phyloP scores from a whole-genome alignment of 2,113 vertebrate genomes.

The Lutjanus erythropterus region DNA sequence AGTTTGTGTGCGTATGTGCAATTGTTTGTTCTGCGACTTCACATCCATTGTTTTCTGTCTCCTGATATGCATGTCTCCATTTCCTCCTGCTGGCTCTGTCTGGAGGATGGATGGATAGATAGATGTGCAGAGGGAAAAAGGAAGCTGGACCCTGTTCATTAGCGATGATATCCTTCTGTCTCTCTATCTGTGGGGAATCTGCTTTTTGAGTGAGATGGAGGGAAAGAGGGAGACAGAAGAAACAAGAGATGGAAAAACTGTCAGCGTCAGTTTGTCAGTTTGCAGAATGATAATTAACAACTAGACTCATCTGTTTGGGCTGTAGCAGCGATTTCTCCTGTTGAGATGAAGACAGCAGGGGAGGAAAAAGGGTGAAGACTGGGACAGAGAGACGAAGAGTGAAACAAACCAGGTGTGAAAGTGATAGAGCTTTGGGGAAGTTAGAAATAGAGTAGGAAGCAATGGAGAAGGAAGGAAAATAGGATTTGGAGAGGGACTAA shows the following conservation, averaged over 20 bases:
- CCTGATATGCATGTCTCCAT: conserved; percentile 40
- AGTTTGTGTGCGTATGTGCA: conserved; percentile 28
- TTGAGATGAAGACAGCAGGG: conserved; percentile 55
- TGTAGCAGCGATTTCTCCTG: conserved; percentile 34
- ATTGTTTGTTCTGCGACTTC: conserved; percentile 54
- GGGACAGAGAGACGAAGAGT: conserved; percentile 38
- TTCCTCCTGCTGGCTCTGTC: conserved; percentile 28
- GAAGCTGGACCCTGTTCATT: conserved; percentile 49
- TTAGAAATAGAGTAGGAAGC: not conserved
- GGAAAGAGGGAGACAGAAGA: conserved; percentile 10
- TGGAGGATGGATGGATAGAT: conserved; percentile 36
- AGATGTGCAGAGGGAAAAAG: conserved; percentile 15
- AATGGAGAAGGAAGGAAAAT: conserved; percentile 3
- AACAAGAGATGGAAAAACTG: conserved; percentile 35
- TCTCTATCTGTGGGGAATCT: conserved; percentile 38
- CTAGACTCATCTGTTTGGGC: conserved; percentile 43
- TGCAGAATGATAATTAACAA: conserved; percentile 67
- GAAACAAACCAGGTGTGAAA: conserved; percentile 31
- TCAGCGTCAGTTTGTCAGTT: conserved; percentile 35
- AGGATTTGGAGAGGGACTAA: not conserved
- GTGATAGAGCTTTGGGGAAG: conserved; percentile 13
- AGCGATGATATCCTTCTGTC: conserved; percentile 44
- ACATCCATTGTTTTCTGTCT: conserved; percentile 34
- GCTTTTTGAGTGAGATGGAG: conserved; percentile 29
- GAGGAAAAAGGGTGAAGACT: conserved; percentile 6